Conservation (phyloP, 2,888 invertebrate species). For the Alitta virens region DNA sequence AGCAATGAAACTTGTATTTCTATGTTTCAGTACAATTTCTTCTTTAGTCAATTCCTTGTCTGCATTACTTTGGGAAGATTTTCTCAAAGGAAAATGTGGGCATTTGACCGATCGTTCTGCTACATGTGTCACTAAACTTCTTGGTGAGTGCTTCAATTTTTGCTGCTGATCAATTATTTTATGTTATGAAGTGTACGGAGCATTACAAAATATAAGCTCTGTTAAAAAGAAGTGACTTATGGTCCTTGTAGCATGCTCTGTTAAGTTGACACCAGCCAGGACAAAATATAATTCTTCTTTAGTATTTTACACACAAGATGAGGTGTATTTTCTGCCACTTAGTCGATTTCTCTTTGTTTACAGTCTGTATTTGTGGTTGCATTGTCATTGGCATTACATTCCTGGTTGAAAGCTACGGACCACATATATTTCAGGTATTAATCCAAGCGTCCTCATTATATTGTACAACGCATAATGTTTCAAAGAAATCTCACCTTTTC, state of each 20-base stretch:
- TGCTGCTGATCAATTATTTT: constrained; percentile 63
- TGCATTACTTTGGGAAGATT: constrained; percentile 11
- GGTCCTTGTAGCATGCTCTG: too few species aligned
- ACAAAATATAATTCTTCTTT: too few species aligned
- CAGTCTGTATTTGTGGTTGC: constrained; percentile 64
- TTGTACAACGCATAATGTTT: too few species aligned
- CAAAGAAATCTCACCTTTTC: too few species aligned
- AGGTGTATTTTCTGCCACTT: too few species aligned
- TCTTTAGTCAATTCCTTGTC: constrained; percentile 4
- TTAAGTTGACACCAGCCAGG: too few species aligned
- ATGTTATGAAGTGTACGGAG: too few species aligned
- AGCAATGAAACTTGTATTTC: not conserved
- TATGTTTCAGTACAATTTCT: constrained; percentile 6
- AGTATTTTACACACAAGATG: too few species aligned
- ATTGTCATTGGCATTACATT: constrained; percentile 80
- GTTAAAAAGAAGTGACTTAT: too few species aligned
- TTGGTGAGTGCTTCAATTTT: not conserved
- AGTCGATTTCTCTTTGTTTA: too few species aligned
- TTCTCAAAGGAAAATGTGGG: not conserved
- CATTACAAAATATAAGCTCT: too few species aligned
- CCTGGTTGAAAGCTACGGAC: constrained; percentile 80
- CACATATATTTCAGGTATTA: constrained; percentile 57
- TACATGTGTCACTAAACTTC: not conserved
- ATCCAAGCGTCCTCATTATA: too few species aligned
- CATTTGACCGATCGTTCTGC: not conserved